These are phyloP conservation scores for Desmophyllum pertusum DNA, from an alignment of 92 coral and sea anemone genomes.

Conservation along the genomic window DNA sequence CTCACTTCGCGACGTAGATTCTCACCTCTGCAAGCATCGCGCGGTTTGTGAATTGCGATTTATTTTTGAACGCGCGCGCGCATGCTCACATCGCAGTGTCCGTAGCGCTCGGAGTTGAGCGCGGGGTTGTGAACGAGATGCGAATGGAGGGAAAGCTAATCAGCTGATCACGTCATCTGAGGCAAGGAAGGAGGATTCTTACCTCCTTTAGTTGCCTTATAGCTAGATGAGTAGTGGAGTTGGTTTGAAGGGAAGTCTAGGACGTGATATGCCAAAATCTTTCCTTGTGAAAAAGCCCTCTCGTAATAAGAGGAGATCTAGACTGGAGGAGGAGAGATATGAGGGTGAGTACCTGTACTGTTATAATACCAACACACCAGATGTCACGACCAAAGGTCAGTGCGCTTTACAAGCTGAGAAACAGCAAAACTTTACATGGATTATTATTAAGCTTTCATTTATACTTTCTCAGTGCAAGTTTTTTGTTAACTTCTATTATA, in stretches of 20 bases:
- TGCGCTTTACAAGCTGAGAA: not conserved
- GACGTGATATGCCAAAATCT: constrained; percentile 93
- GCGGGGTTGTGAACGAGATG: constrained; percentile 23
- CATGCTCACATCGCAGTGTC: constrained; percentile 46
- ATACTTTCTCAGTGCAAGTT: not conserved
- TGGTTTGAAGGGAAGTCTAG: constrained; percentile 27
- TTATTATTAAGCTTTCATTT: not conserved
- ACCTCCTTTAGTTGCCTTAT: constrained; percentile 49
- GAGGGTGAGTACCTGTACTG: constrained; percentile 72
- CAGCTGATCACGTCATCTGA: constrained; percentile 52
- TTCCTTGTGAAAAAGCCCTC: constrained; percentile 92
- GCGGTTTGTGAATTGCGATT: not conserved
- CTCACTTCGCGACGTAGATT: not conserved
- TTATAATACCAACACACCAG: constrained; percentile 1
- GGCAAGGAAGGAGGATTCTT: constrained; percentile 55
- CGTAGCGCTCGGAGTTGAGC: constrained; percentile 25
- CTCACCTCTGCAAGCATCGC: not conserved
- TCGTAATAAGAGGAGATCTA: constrained; percentile 70
- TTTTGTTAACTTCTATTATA: not conserved
- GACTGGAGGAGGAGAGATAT: constrained; percentile 61
- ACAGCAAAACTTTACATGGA: not conserved
- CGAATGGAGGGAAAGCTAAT: constrained; percentile 37
- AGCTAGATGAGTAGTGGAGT: constrained; percentile 50
- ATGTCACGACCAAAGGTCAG: constrained; percentile 34
- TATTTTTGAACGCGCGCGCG: constrained; percentile 21